phyloP scores from a whole-genome alignment of 1,140 invertebrate species.

The Drosophila tsacasi region DNA sequence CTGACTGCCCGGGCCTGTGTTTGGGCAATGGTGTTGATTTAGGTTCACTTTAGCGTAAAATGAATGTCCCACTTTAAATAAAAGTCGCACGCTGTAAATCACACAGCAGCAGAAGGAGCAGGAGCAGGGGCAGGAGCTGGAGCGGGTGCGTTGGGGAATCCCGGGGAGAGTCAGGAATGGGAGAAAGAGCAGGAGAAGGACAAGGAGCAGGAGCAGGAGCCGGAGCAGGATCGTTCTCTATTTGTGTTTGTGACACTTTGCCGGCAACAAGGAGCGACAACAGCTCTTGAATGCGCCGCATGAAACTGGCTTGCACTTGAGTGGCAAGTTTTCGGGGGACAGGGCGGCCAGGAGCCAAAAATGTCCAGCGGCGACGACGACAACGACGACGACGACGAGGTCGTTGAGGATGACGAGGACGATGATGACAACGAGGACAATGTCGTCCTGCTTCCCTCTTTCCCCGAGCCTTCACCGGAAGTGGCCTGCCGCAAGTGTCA shows the following conservation, averaged over 20 bases:
- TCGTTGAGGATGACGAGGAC: slow-evolving; percentile 57
- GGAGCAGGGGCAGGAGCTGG: not conserved
- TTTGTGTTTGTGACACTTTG: slow-evolving; percentile 78
- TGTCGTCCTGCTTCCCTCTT: slow-evolving; percentile 21
- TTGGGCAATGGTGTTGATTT: slow-evolving; percentile 74
- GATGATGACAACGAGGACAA: slow-evolving; percentile 52
- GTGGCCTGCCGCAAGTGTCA: slow-evolving; percentile 80
- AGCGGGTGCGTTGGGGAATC: not conserved
- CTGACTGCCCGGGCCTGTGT: not conserved
- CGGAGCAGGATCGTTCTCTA: slow-evolving; percentile 59
- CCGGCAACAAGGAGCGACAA: slow-evolving; percentile 64
- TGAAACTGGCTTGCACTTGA: slow-evolving; percentile 77
- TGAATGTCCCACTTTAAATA: slow-evolving; percentile 83
- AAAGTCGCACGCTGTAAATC: slow-evolving; percentile 83
- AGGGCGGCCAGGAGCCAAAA: slow-evolving; percentile 49
- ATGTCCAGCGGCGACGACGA: slow-evolving; percentile 66
- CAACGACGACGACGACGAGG: slow-evolving; percentile 55
- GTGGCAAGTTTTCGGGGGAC: slow-evolving; percentile 56
- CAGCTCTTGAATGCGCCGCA: slow-evolving; percentile 74
- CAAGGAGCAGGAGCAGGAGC: slow-evolving; percentile 22
- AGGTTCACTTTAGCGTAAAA: slow-evolving; percentile 83
- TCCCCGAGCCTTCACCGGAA: slow-evolving; percentile 66
- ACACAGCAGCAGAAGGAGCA: slow-evolving; percentile 56
- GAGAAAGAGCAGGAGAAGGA: no score
- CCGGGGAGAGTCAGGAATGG: not conserved